These are phyloP conservation scores for Nothoprocta perdicaria DNA, from an alignment of 2,113 vertebrate genomes.

Conservation along the genomic window DNA sequence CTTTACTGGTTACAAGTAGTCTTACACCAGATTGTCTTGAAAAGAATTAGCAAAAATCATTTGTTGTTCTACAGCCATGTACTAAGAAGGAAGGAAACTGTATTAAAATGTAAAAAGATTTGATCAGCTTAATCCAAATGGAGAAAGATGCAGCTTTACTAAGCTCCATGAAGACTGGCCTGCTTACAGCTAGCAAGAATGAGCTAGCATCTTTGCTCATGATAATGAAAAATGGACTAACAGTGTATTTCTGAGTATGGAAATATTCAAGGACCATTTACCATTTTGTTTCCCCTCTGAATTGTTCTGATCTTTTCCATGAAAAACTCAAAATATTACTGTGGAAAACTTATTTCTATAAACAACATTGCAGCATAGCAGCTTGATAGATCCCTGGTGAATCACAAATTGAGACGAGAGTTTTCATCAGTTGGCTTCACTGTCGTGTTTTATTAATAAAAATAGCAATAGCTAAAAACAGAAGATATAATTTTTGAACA, in stretches of 20 bases:
- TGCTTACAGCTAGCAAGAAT: background rate
- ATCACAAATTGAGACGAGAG: background rate
- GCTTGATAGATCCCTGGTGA: background rate
- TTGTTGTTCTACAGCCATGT: background rate
- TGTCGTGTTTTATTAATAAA: background rate
- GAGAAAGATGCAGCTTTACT: background rate
- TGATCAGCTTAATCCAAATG: background rate
- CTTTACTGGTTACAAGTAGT: background rate
- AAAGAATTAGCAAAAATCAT: background rate
- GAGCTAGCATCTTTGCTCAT: background rate
- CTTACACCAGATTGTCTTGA: background rate
- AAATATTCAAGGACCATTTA: background rate
- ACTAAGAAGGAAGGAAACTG: background rate
- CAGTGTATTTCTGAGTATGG: background rate
- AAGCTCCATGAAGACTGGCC: background rate
- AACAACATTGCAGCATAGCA: background rate
- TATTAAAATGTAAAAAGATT: background rate
- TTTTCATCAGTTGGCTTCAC: background rate
- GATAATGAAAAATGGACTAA: background rate
- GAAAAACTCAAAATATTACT: background rate
- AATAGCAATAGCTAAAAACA: background rate
- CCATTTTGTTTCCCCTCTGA: background rate
- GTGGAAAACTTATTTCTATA: background rate
- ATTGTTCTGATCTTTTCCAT: background rate
- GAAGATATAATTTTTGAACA: background rate